Evolutionary conservation across 2,113 vertebrate genomes (phyloP).

Genomic region (Isichthys henryi): DNA sequence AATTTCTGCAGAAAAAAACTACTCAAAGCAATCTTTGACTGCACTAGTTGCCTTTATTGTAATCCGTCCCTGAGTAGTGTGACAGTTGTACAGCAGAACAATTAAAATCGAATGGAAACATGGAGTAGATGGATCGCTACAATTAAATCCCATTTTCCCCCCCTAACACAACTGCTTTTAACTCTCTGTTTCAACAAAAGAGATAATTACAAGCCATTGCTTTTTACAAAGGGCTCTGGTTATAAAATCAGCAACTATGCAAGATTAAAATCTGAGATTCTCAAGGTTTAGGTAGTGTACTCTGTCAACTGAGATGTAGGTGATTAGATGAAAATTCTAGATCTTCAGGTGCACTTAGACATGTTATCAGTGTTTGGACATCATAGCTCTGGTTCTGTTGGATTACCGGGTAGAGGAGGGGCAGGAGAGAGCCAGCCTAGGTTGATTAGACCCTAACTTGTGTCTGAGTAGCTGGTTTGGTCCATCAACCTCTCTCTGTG

Average conservation of each 20-base stretch:
- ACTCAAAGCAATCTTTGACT: not conserved
- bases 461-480: not conserved
- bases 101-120: slow-evolving; percentile 1
- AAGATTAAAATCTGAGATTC: slow-evolving; percentile 13
- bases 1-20: not conserved
- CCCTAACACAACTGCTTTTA: not conserved
- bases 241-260: slow-evolving; percentile 10
- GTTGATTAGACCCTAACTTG: not conserved
- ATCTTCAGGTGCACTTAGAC: not conserved
- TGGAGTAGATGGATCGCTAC: not conserved
- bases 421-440: not conserved
- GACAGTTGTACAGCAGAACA: not conserved
- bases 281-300: not conserved
- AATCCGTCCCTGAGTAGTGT: not conserved
- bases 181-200: not conserved
- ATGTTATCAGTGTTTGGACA: not conserved
- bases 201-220: slow-evolving; percentile 11
- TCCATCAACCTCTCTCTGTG: not conserved
- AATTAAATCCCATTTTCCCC: slow-evolving; percentile 15
- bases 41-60: not conserved
- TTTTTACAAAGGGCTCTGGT: not conserved
- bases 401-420: too few relatives aligned
- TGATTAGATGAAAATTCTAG: not conserved
- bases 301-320: not conserved
- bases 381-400: not conserved